Conservation (phyloP, 2,888 invertebrate genomes). For the Ashinkailepas kermadecensis region DNA sequence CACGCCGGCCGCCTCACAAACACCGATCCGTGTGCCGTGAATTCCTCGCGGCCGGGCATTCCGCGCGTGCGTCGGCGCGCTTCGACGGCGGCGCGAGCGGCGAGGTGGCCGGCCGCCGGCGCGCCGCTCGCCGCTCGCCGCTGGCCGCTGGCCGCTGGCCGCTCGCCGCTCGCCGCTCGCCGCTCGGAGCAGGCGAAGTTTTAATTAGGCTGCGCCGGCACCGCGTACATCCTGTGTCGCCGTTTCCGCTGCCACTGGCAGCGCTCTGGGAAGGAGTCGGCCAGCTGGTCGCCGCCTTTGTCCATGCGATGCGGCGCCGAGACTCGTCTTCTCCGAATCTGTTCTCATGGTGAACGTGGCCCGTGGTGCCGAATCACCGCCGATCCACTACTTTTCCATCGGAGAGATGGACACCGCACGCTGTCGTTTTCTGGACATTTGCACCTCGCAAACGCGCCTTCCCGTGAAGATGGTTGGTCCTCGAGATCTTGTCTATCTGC, state of each 20-base stretch:
- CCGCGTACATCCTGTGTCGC: conserved; percentile 3
- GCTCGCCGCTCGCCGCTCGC: neutral
- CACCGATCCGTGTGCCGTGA: neutral
- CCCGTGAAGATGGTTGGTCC: no score
- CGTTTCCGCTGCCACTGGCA: neutral
- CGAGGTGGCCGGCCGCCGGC: neutral
- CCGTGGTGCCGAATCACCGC: neutral
- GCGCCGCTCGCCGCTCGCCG: neutral
- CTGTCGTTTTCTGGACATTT: no score
- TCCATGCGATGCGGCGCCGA: neutral
- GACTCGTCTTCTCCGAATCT: neutral
- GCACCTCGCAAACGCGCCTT: no score
- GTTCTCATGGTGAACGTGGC: neutral
- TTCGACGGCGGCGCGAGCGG: neutral
- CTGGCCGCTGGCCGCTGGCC: neutral
- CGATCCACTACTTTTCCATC: neutral
- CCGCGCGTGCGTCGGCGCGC: neutral
- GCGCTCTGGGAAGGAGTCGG: no score
- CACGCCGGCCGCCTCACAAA: neutral
- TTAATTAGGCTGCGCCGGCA: neutral
- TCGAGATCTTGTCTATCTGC: no score
- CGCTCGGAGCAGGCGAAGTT: neutral
- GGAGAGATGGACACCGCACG: no score
- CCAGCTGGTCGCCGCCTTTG: no score
- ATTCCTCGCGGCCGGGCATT: neutral